These are phyloP conservation scores for Drosophila tristis DNA, from an alignment of 1,140 invertebrate genomes.

Conservation along the genomic window DNA sequence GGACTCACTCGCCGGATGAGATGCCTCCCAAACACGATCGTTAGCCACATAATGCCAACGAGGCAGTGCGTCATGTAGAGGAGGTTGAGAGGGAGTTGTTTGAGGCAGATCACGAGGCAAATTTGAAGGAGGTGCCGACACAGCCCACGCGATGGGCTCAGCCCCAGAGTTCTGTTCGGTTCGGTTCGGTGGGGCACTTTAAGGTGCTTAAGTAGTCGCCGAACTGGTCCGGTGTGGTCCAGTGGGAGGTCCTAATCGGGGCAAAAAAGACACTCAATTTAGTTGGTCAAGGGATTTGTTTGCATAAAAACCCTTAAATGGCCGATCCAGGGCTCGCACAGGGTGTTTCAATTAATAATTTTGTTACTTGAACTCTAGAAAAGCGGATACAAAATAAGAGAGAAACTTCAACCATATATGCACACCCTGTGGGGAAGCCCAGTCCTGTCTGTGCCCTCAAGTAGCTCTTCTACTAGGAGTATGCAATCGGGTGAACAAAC, in stretches of 20 bases:
- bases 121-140: constrained; percentile 23
- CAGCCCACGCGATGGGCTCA: constrained; percentile 32
- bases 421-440: no score
- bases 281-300: not conserved
- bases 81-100: constrained; percentile 1
- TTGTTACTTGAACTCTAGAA: no score
- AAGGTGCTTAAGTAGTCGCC: constrained; percentile 23
- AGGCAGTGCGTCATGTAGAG: constrained; percentile 74
- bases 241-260: constrained; percentile 34
- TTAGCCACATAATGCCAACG: constrained; percentile 64
- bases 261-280: constrained; percentile 12
- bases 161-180: no score
- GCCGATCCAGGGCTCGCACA: no score
- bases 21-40: constrained; percentile 75
- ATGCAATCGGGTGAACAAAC: constrained; percentile 48
- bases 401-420: no score
- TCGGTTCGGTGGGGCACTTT: constrained; percentile 13
- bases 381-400: not conserved
- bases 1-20: constrained; percentile 38
- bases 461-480: not conserved
- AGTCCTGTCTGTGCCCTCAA: no score
- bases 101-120: constrained; percentile 11
- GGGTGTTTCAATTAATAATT: not conserved
- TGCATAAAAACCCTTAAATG: not conserved
- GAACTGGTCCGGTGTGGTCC: not conserved